These are phyloP conservation scores for Cheiracanthium punctorium DNA, from an alignment of 2,888 invertebrate species.

Conservation along the genomic window DNA sequence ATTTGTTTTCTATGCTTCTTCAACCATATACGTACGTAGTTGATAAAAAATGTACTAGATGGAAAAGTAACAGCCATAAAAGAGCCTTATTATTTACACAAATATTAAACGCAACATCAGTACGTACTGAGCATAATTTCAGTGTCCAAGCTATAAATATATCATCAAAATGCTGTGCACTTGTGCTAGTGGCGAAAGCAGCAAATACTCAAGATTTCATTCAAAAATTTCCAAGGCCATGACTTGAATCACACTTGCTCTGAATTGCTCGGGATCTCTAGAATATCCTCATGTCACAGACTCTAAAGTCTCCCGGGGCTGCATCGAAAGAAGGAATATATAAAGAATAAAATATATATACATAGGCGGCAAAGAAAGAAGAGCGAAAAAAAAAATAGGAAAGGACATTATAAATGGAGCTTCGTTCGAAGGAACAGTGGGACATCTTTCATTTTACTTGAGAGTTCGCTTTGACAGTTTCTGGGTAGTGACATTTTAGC, in stretches of 20 bases:
- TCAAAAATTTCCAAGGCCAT: background rate
- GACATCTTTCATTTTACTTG: slow-evolving; percentile 66
- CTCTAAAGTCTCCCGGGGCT: slow-evolving; percentile 55
- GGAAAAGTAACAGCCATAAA: no score
- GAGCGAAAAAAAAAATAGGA: slow-evolving; percentile 22
- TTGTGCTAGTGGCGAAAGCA: no score
- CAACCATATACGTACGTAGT: no score
- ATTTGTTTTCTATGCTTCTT: no score
- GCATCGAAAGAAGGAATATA: slow-evolving; percentile 60
- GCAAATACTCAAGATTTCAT: no score
- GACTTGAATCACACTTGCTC: slow-evolving; percentile 36
- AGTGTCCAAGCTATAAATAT: no score
- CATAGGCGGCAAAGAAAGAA: slow-evolving; percentile 41
- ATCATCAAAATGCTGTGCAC: no score
- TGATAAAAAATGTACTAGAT: no score
- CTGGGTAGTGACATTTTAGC: slow-evolving; percentile 69
- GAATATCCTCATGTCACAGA: slow-evolving; percentile 62
- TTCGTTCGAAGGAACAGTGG: slow-evolving; percentile 59
- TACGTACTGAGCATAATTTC: no score
- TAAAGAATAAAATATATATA: slow-evolving; percentile 63
- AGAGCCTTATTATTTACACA: no score
- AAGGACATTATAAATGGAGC: slow-evolving; percentile 68
- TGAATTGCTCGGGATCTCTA: slow-evolving; percentile 10
- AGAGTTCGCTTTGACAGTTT: slow-evolving; percentile 66
- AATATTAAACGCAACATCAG: no score